Percentiles rank a stretch among this genome's conserved stretches.
phyloP scores from a whole-genome alignment of 2,113 vertebrate species.

The Arenaria interpres region DNA sequence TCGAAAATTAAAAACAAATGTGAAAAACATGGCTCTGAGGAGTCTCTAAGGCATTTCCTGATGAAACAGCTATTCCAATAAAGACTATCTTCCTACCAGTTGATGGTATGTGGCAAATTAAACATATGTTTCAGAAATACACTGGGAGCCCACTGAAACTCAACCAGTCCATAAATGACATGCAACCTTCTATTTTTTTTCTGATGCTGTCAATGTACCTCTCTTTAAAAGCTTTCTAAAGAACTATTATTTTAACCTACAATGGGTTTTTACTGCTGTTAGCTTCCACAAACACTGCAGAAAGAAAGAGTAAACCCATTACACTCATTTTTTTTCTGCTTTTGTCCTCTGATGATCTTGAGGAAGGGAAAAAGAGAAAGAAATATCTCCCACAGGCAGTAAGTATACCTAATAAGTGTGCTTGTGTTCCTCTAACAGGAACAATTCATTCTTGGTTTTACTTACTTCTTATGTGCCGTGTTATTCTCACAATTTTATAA shows the following conservation, averaged over 20 bases:
- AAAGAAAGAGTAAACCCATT: slow-evolving; percentile 3
- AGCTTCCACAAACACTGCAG: background rate
- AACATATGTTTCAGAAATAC: background rate
- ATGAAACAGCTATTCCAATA: background rate
- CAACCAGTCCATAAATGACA: background rate
- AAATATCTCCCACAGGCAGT: background rate
- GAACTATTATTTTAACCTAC: background rate
- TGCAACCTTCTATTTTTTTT: background rate
- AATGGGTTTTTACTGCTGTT: background rate
- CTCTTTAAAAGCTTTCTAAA: slow-evolving; percentile 6
- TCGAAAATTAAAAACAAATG: background rate
- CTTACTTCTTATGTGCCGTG: background rate
- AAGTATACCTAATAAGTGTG: background rate
- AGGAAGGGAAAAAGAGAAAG: background rate
- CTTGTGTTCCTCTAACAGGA: background rate
- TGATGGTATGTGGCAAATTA: background rate
- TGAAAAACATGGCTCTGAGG: background rate
- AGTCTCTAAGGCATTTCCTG: background rate
- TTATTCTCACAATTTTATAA: background rate
- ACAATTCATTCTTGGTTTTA: background rate
- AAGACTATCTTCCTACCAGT: background rate
- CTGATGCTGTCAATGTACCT: background rate
- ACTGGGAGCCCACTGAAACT: background rate
- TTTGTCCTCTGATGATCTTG: background rate
- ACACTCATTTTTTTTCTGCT: background rate